phyloP scores from a whole-genome alignment of 2,113 vertebrate species.

The Lonchura striata region DNA sequence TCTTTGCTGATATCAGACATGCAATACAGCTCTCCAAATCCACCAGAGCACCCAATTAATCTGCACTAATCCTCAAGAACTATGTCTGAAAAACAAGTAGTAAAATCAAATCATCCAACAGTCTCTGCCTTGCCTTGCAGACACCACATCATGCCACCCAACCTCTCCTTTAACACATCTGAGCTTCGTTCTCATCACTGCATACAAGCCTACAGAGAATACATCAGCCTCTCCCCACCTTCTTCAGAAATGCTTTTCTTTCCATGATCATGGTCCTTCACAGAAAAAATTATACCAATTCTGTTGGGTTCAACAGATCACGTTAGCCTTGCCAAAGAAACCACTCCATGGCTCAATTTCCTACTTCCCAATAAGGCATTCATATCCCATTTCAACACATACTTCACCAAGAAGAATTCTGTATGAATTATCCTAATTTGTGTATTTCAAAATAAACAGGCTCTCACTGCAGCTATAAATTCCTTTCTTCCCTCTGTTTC shows the following conservation, averaged over 20 bases:
- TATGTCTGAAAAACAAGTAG: background rate
- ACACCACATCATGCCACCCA: background rate
- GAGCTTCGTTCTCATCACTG: background rate
- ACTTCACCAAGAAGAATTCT: background rate
- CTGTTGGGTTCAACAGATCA: background rate
- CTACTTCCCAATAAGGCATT: background rate
- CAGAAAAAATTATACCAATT: background rate
- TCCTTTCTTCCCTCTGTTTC: background rate
- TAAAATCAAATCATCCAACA: background rate
- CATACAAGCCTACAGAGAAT: background rate
- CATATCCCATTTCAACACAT: background rate
- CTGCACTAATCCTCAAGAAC: conserved; percentile 24
- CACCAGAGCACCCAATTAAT: conserved; percentile 16
- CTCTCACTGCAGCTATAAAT: background rate
- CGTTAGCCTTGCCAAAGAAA: background rate
- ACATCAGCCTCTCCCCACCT: background rate
- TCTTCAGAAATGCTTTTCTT: background rate
- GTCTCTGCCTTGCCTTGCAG: background rate
- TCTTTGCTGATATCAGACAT: conserved; percentile 20
- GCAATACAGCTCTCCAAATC: background rate
- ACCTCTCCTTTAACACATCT: background rate
- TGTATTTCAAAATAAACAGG: background rate
- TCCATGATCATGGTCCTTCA: background rate
- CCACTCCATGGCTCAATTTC: background rate
- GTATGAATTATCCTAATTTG: background rate